phyloP scores from a whole-genome alignment of 1,140 invertebrate genomes.

The Heliothis subflexa region DNA sequence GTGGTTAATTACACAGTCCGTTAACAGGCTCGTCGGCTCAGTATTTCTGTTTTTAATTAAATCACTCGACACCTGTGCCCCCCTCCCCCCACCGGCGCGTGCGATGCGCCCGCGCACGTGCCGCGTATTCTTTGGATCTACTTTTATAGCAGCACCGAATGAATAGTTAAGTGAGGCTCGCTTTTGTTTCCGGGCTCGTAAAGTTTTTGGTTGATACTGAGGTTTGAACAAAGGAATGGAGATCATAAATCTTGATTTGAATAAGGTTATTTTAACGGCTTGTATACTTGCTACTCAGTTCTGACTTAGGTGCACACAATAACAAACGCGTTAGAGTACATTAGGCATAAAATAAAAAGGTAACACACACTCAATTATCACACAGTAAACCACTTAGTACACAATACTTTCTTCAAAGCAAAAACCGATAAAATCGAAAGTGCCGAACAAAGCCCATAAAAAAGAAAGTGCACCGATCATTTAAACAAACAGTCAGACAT shows the following conservation, averaged over 20 bases:
- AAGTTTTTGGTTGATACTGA: neutral
- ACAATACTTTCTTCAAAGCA: slow-evolving; percentile 9
- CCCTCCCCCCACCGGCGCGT: slow-evolving; percentile 24
- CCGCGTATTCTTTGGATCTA: slow-evolving; percentile 22
- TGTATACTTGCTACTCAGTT: too few relatives aligned
- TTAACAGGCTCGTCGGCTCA: slow-evolving; percentile 49
- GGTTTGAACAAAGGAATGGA: neutral
- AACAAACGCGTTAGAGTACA: too few relatives aligned
- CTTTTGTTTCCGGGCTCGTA: slow-evolving; percentile 35
- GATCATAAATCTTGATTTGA: too few relatives aligned
- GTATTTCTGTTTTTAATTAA: slow-evolving; percentile 70
- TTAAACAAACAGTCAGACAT: slow-evolving; percentile 20
- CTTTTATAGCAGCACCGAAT: slow-evolving; percentile 9
- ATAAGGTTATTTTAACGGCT: too few relatives aligned
- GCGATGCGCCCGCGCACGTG: slow-evolving; percentile 60
- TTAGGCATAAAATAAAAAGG: neutral
- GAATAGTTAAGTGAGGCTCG: slow-evolving; percentile 16
- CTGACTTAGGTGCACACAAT: too few relatives aligned
- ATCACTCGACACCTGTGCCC: slow-evolving; percentile 70
- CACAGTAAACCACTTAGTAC: neutral
- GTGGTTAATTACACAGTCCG: slow-evolving; percentile 49
- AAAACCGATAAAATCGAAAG: slow-evolving; percentile 32
- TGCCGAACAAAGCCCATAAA: slow-evolving; percentile 15
- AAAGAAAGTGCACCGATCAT: slow-evolving; percentile 32
- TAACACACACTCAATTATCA: neutral